Evolutionary conservation across 2,888 invertebrate genomes (phyloP), one percentile per base, ranked within the genome.

Genomic region (Cordilura impudica): DNA sequence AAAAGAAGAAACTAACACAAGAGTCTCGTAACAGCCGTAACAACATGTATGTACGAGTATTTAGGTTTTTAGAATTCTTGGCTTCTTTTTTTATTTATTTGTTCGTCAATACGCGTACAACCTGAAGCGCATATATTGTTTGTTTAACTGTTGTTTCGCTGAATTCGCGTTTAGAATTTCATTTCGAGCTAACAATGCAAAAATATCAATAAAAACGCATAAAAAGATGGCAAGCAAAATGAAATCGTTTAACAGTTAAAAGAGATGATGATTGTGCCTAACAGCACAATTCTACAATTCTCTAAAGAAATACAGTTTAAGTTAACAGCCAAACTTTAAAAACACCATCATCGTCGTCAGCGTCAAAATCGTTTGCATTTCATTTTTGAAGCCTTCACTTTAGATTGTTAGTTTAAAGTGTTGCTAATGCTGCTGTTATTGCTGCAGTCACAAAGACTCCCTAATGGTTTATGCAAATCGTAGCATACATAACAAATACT

Each of bases 121-220:
- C 61, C 70, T 54, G 49, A 79, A 73, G 69, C 75, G 58, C 29
- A 63, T 73, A 43, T 60, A 18, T 69, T 69, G 54, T 73, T 73
- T 60, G 65, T 58, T 53, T 63, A 18, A 31, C 72, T 31, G 70
- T 58, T 73, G 69, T 54, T 39, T 35, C n/a, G 4, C 45, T 21
- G 23, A 56, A 61, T 72, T 54, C 49, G 53, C 65, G 49, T 29
- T 60, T 58, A 39, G 21, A 65, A 74, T 70, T 75, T 67, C 23
- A 74, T 65, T 71, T 75, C 54, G 67, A 63, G 26, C 67, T n/a
- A n/a, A 75, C 74, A 71, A 75, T 78, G 56, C 66, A 71, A 61
- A 78, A 79, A 79, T 75, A 75, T 71, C 79, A 79, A 79, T 79
- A 75, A 72, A 75, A 79, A 79, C 79, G 79, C 79, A 71, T 71